Evolutionary conservation across 2,797 vertebrate genomes (phyloP).

Genomic region (Odontamblyopus rebecca): DNA sequence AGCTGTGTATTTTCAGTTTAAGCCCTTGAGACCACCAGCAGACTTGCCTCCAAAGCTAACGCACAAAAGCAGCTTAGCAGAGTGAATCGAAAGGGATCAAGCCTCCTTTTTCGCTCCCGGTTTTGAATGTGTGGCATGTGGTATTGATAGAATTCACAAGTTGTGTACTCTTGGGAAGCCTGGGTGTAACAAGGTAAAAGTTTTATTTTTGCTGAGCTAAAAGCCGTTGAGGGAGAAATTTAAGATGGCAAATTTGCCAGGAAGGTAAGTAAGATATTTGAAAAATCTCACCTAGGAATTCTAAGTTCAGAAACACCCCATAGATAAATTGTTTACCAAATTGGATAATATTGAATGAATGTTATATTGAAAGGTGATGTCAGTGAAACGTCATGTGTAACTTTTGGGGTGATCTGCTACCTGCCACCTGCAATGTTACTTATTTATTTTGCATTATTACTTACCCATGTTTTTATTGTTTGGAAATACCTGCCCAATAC

Average conservation of each 20-base stretch:
- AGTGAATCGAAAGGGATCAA: slow-evolving; percentile 55
- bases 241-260: neutral
- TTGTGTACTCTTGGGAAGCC: slow-evolving; percentile 24
- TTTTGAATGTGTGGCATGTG: slow-evolving; percentile 31
- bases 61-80: slow-evolving; percentile 53
- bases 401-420: too few species aligned
- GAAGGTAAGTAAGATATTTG: neutral
- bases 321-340: neutral
- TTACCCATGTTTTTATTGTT: too few species aligned
- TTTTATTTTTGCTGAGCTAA: slow-evolving; percentile 30
- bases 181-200: slow-evolving; percentile 25
- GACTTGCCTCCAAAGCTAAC: slow-evolving; percentile 57
- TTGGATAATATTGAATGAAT: too few species aligned
- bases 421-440: too few species aligned
- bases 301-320: neutral
- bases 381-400: too few species aligned
- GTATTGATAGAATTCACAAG: slow-evolving; percentile 46
- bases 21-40: slow-evolving; percentile 57
- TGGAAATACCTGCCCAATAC: too few species aligned
- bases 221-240: slow-evolving; percentile 31
- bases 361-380: too few species aligned
- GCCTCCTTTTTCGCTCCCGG: slow-evolving; percentile 30
- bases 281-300: neutral
- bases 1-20: slow-evolving; percentile 63
- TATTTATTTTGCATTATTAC: too few species aligned